Percentiles rank a stretch among this genome's conserved stretches.
Conservation (phyloP, 2,113 vertebrate genomes). For the Nothobranchius furzeri region DNA sequence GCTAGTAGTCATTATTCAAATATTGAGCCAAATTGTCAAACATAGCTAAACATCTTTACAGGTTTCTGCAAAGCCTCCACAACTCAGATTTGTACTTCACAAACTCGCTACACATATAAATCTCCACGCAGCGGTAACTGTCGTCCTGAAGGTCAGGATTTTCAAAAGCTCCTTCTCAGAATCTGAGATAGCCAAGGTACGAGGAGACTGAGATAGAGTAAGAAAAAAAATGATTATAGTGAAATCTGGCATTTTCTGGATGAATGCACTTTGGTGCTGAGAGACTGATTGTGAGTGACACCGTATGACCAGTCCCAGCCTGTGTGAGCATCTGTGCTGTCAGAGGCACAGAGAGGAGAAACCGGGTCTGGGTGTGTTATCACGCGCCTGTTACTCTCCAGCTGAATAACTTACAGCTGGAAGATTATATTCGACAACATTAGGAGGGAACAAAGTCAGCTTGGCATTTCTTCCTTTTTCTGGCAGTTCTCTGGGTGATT, state of each 20-base stretch:
- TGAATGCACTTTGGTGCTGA: constrained; percentile 71
- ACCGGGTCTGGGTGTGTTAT: constrained; percentile 45
- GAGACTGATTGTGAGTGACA: constrained; percentile 75
- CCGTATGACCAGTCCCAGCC: constrained; percentile 63
- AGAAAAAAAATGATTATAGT: constrained; percentile 70
- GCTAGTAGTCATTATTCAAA: constrained; percentile 13
- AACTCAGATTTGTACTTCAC: constrained; percentile 42
- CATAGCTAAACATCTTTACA: constrained; percentile 22
- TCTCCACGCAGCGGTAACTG: constrained; percentile 55
- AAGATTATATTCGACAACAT: constrained; percentile 62
- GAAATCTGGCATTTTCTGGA: constrained; percentile 74
- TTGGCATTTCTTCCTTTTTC: constrained; percentile 47
- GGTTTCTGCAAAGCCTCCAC: constrained; percentile 23
- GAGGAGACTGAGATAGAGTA: constrained; percentile 62
- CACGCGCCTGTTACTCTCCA: constrained; percentile 54
- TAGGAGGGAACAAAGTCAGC: constrained; percentile 48
- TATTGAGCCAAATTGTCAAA: constrained; percentile 14
- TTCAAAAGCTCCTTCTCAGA: constrained; percentile 50
- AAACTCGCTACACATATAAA: constrained; percentile 39
- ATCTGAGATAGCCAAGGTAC: constrained; percentile 47
- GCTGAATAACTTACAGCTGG: constrained; percentile 64
- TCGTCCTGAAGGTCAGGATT: constrained; percentile 69
- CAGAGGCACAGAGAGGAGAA: constrained; percentile 33
- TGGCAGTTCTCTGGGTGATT: constrained; percentile 38
- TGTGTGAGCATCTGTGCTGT: constrained; percentile 65